Evolutionary conservation across 37 sponge, comb jelly and placozoan genomes (phyloP).

Genomic region (Bolinopsis microptera): DNA sequence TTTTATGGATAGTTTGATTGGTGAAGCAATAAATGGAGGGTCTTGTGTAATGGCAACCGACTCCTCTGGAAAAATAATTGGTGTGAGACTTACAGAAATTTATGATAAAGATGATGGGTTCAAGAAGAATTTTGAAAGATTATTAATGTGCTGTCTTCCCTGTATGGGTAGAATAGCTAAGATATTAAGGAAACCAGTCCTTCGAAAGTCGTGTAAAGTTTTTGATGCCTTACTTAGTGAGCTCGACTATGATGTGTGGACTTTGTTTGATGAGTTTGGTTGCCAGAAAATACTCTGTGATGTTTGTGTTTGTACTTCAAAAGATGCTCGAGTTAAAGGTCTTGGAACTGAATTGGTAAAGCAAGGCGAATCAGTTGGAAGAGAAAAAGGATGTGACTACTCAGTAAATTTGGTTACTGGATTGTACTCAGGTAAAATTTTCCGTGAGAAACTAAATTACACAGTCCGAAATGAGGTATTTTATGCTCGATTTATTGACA

Average conservation of each 20-base stretch:
- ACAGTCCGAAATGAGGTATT: background rate
- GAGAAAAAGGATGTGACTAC: conserved; percentile 8
- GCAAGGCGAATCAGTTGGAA: conserved; percentile 31
- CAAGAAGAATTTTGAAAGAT: background rate
- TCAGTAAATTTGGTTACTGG: background rate
- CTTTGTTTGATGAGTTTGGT: background rate
- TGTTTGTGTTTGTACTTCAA: background rate
- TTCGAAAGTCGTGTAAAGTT: background rate
- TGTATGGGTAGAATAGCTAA: background rate
- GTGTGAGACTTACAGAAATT: background rate
- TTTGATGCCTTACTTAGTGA: background rate
- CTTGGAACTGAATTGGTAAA: conserved; percentile 1
- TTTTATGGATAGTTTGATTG: background rate
- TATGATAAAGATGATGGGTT: background rate
- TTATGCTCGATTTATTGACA: conserved; percentile 12
- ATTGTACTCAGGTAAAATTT: conserved; percentile 1
- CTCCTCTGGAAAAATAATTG: conserved; percentile 14
- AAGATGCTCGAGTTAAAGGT: background rate
- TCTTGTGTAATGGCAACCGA: conserved; percentile 61
- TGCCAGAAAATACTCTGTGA: conserved; percentile 7
- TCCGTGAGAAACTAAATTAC: background rate
- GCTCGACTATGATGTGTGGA: background rate
- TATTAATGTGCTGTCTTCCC: background rate
- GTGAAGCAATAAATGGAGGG: background rate
- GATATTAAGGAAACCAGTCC: background rate